Conservation (phyloP, 2,113 vertebrate species). For the Callipepla squamata region DNA sequence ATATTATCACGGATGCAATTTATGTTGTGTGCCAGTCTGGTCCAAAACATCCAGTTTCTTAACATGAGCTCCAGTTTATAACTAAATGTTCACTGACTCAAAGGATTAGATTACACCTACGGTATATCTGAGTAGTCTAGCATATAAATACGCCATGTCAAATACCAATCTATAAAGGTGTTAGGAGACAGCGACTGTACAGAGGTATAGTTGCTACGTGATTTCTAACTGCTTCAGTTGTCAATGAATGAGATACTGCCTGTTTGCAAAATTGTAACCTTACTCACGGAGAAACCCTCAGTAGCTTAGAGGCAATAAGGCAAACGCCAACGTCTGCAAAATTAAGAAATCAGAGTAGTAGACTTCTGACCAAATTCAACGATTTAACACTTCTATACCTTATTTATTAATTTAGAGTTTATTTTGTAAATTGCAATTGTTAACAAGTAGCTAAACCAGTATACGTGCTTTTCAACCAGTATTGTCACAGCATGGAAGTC, state of each 20-base stretch:
- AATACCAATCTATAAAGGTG: constrained; percentile 54
- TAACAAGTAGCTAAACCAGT: constrained; percentile 79
- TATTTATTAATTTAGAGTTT: constrained; percentile 78
- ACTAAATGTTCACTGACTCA: constrained; percentile 83
- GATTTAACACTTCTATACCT: constrained; percentile 70
- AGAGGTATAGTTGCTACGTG: constrained; percentile 30
- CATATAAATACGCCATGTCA: constrained; percentile 43
- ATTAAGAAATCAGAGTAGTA: constrained; percentile 72
- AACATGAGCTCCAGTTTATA: constrained; percentile 83
- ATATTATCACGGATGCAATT: constrained; percentile 96
- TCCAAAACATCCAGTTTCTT: constrained; percentile 83
- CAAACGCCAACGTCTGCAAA: constrained; percentile 59
- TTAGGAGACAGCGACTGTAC: constrained; percentile 52
- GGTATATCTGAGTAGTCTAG: constrained; percentile 70
- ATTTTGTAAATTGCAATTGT: constrained; percentile 75
- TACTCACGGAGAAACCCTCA: constrained; percentile 60
- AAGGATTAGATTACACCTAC: constrained; percentile 86
- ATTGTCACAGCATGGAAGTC: constrained; percentile 81
- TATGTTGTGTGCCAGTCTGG: constrained; percentile 92
- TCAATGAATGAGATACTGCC: constrained; percentile 67
- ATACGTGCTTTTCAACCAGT: constrained; percentile 80
- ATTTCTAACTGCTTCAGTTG: constrained; percentile 73
- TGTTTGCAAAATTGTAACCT: constrained; percentile 68
- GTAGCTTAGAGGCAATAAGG: constrained; percentile 76
- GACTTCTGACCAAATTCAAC: constrained; percentile 80